Conservation (phyloP, 1,140 invertebrate genomes). For the Riptortus pedestris region DNA sequence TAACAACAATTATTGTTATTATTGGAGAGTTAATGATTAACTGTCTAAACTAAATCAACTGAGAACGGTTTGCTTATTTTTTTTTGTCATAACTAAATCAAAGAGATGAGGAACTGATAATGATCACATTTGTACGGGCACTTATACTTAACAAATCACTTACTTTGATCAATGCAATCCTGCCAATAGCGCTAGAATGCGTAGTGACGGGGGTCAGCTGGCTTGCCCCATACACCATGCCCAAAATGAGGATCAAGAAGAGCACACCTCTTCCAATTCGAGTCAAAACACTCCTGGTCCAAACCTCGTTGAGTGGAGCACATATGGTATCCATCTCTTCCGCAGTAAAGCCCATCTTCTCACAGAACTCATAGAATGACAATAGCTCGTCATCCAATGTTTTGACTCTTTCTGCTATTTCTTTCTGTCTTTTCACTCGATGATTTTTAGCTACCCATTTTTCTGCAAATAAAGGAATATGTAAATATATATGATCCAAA, state of each 20-base stretch:
- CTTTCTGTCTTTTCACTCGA: conserved; percentile 9
- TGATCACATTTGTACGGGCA: too few species aligned
- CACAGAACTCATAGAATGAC: conserved; percentile 51
- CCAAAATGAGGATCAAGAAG: conserved; percentile 39
- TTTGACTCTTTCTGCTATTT: conserved; percentile 36
- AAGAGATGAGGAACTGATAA: background rate
- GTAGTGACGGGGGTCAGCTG: conserved; percentile 44
- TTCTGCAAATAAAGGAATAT: background rate
- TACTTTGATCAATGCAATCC: conserved; percentile 51
- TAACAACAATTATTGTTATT: too few species aligned
- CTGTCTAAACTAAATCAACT: too few species aligned
- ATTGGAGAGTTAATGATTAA: too few species aligned
- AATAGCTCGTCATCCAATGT: conserved; percentile 45
- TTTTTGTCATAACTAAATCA: too few species aligned
- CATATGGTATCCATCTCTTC: conserved; percentile 57
- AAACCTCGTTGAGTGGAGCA: conserved; percentile 48
- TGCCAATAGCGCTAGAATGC: conserved; percentile 47
- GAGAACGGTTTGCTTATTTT: too few species aligned
- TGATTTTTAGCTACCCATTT: background rate
- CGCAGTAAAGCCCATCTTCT: conserved; percentile 52
- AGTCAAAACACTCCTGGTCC: conserved; percentile 41
- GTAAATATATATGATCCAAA: too few species aligned
- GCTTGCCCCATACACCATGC: conserved; percentile 39
- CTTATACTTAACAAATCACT: too few species aligned
- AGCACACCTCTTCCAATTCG: conserved; percentile 37